A percentile compares a stretch with the other conserved stretches of the same genome.
Conservation (phyloP, 2,797 vertebrate species). For the Parambassis ranga region DNA sequence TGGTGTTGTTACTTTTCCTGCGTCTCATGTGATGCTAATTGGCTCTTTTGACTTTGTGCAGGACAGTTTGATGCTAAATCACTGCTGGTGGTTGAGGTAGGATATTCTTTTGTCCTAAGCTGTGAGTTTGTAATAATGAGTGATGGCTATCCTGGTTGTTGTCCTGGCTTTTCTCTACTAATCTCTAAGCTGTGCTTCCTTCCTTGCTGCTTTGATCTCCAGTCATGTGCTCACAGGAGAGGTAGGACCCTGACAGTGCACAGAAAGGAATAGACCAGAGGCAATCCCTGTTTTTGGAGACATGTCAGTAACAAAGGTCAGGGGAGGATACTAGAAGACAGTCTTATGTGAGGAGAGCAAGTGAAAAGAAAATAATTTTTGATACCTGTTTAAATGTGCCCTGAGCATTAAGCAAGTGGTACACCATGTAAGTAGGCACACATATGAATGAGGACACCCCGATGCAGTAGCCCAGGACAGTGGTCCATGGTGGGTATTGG, state of each 20-base stretch:
- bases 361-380: not conserved
- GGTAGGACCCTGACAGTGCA: conserved; percentile 13
- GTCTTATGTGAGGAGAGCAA: not conserved
- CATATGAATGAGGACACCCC: conserved; percentile 95
- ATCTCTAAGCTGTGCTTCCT: conserved; percentile 34
- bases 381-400: conserved; percentile 93
- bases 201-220: conserved; percentile 45
- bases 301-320: not conserved
- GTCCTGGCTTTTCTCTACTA: conserved; percentile 16
- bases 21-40: too few relatives aligned
- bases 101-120: not conserved
- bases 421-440: conserved; percentile 92
- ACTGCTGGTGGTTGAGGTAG: not conserved
- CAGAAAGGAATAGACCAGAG: not conserved
- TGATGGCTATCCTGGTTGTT: not conserved
- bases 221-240: conserved; percentile 33
- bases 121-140: not conserved
- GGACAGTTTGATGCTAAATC: too few relatives aligned
- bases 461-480: conserved; percentile 92
- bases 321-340: not conserved
- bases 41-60: too few relatives aligned
- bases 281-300: conserved; percentile 5
- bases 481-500: conserved; percentile 91
- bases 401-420: conserved; percentile 85
- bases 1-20: too few relatives aligned